phyloP scores from a whole-genome alignment of 2,888 invertebrate species.

The Alsophila aescularia region DNA sequence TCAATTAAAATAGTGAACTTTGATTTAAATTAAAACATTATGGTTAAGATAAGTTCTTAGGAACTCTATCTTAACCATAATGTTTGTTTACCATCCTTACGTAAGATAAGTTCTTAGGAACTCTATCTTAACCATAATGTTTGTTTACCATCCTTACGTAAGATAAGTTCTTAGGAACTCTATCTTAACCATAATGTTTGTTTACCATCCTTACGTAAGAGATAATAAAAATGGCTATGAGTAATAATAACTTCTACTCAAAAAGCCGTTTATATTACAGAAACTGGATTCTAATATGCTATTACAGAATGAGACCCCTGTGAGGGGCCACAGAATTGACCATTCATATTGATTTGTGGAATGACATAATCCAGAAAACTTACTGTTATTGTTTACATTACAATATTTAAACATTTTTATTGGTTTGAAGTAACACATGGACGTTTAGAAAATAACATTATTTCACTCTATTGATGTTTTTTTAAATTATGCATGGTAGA shows the following conservation, averaged over 20 bases:
- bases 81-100: too few species aligned
- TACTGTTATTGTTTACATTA: slow-evolving; percentile 35
- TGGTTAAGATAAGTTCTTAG: too few species aligned
- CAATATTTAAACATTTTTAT: slow-evolving; percentile 36
- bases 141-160: too few species aligned
- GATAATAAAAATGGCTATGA: slow-evolving; percentile 16
- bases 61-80: too few species aligned
- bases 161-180: too few species aligned
- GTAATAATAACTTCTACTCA: slow-evolving; percentile 30
- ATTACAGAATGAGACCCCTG: slow-evolving; percentile 26
- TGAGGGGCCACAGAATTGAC: slow-evolving; percentile 30
- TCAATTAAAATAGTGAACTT: too few species aligned
- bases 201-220: slow-evolving; percentile 7
- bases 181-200: background rate
- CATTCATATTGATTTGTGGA: slow-evolving; percentile 36
- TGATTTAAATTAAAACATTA: too few species aligned
- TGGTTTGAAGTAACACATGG: slow-evolving; percentile 27
- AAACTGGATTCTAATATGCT: slow-evolving; percentile 34
- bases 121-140: too few species aligned
- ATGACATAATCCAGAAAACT: slow-evolving; percentile 38
- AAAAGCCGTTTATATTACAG: slow-evolving; percentile 27
- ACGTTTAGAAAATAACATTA: slow-evolving; percentile 30
- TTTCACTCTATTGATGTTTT: slow-evolving; percentile 20
- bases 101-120: too few species aligned
- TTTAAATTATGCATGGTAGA: slow-evolving; percentile 13